Evolutionary conservation across 2,797 vertebrate genomes (phyloP), one percentile per base, ranked within the genome.

Genomic region (Esox lucius): DNA sequence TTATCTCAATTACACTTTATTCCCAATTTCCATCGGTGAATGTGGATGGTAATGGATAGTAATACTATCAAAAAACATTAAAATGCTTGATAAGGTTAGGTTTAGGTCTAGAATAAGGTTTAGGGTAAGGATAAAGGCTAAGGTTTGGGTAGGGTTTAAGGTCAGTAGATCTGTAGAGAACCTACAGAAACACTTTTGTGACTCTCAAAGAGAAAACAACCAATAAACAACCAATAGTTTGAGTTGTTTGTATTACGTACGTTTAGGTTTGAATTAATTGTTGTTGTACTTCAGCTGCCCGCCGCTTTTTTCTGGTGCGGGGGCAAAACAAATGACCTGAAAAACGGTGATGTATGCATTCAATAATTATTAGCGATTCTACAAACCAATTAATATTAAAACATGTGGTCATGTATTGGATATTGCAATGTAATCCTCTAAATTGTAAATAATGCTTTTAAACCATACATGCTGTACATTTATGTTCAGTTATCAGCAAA

Each of bases 341-440:
- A 64, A 61, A 64, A 31, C 24, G 22, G 24, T 28, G 1, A 26
- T 31, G 61, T 15, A 62, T 62, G 59, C 22, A 62, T 62, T 24
- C 26, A 24, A 62, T 28, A 22, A 62, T 24, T 62, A 28, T 12
- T 24, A 62, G 59, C 15, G 24, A 22, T n/a, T 15, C 53, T 56
- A 22, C 19, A 56, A 56, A 22, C 53, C n/a, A n/a, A n/a, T 56
- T 22, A n/a, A 2, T n/a, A 56, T 26, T 26, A 24, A 62, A 3
- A 26, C 4, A 4, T 8, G 28, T 62, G 24, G 59, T 62, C 24
- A 5, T 39, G 62, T 28, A 62, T 62, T 62, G 59, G 19, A 26
- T 19, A 64, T 61, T 64, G 35, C 19, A 72, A 62, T 62, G 33
- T 33, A 73, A 49, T 73, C 59, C 46, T 65, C 39, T 46, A 73